phyloP scores from a whole-genome alignment of 1,140 invertebrate genomes.

The Wasmannia auropunctata region DNA sequence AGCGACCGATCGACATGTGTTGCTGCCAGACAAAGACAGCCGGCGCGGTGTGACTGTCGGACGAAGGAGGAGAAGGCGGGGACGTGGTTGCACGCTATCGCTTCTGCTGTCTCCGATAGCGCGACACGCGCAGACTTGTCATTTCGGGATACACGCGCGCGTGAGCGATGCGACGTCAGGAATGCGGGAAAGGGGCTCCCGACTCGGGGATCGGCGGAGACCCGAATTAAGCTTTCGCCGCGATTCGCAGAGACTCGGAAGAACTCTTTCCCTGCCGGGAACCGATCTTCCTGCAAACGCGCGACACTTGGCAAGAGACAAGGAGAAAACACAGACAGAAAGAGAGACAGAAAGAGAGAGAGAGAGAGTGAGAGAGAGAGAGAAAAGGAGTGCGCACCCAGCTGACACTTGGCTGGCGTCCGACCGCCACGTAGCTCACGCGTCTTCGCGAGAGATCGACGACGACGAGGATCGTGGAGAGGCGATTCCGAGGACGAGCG shows the following conservation, averaged over 20 bases:
- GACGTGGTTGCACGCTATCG: neutral
- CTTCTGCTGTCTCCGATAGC: neutral
- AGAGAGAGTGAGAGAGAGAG: neutral
- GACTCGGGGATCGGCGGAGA: neutral
- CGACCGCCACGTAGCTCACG: slow-evolving; percentile 26
- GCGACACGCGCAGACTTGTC: neutral
- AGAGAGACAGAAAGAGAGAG: neutral
- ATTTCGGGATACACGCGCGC: neutral
- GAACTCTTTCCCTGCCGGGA: too few relatives aligned
- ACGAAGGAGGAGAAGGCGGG: neutral
- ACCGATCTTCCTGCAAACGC: too few relatives aligned
- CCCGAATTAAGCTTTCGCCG: neutral
- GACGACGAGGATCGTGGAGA: neutral
- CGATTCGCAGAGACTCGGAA: too few relatives aligned
- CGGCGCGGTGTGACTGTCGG: neutral
- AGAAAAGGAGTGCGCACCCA: slow-evolving; percentile 18
- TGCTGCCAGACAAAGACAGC: neutral
- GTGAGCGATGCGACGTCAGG: too few relatives aligned
- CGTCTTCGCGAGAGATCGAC: neutral
- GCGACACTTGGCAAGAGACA: too few relatives aligned
- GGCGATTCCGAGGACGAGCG: slow-evolving; percentile 3
- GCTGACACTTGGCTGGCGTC: slow-evolving; percentile 19
- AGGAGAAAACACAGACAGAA: too few relatives aligned
- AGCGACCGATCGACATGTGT: neutral
- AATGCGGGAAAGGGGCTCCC: neutral